Percentiles rank a stretch among this genome's conserved stretches.
These are phyloP conservation scores for Climacteris rufus DNA, from an alignment of 2,113 vertebrate genomes.

Conservation along the genomic window DNA sequence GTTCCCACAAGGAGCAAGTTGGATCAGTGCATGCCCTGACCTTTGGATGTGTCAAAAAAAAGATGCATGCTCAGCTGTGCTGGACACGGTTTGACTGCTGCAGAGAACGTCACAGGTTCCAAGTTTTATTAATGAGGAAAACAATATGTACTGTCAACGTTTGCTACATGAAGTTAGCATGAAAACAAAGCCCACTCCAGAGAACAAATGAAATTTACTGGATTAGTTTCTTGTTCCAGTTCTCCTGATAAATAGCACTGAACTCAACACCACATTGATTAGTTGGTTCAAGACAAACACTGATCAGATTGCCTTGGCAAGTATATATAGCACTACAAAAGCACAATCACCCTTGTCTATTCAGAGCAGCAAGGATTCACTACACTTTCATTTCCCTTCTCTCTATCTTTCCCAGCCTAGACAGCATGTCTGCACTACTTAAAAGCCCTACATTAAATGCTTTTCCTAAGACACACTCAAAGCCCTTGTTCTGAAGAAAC, in stretches of 20 bases:
- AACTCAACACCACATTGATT: slow-evolving; percentile 50
- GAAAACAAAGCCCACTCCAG: slow-evolving; percentile 35
- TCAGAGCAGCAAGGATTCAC: background rate
- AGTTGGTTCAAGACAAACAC: slow-evolving; percentile 40
- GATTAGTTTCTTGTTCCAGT: slow-evolving; percentile 23
- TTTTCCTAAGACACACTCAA: background rate
- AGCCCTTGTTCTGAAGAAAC: background rate
- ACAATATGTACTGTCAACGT: slow-evolving; percentile 1
- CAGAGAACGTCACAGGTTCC: background rate
- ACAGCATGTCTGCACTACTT: background rate
- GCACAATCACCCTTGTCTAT: background rate
- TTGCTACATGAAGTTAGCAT: slow-evolving; percentile 18
- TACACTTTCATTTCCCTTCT: background rate
- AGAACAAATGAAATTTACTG: slow-evolving; percentile 35
- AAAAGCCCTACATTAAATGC: background rate
- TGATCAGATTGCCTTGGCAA: slow-evolving; percentile 47
- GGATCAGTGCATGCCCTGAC: background rate
- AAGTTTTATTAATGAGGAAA: slow-evolving; percentile 43
- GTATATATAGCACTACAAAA: background rate
- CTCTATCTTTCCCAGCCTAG: background rate
- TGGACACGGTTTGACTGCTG: background rate
- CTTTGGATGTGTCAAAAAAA: slow-evolving; percentile 11
- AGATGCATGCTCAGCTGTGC: background rate
- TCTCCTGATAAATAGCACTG: slow-evolving; percentile 40
- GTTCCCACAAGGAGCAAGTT: background rate